phyloP scores from a whole-genome alignment of 2,797 vertebrate genomes.

The Crocodylus rhombifer region DNA sequence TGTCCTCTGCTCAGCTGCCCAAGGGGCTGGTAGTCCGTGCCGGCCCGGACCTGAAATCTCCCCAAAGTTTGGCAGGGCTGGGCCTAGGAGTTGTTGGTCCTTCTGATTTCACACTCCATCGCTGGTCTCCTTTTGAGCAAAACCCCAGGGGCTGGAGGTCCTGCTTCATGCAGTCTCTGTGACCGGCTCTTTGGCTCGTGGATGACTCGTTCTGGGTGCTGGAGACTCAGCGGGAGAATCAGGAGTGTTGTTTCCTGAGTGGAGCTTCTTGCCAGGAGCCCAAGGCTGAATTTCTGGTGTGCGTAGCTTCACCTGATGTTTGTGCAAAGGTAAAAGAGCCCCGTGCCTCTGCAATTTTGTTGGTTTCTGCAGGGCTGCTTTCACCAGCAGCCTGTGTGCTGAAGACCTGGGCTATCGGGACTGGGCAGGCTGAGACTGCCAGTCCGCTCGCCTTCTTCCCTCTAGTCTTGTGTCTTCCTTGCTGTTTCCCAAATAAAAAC shows the following conservation, averaged over 20 bases:
- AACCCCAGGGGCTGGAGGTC: too few species aligned
- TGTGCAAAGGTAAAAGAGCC: neutral
- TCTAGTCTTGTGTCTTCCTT: neutral
- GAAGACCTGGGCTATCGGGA: neutral
- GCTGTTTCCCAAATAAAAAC: neutral
- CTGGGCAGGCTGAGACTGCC: neutral
- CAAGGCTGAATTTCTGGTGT: fast-evolving
- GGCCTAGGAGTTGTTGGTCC: too few species aligned
- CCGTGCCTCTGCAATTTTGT: fast-evolving
- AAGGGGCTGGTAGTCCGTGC: too few species aligned
- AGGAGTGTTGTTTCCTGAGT: fast-evolving
- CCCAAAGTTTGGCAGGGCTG: too few species aligned
- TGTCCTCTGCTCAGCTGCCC: too few species aligned
- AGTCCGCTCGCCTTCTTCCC: neutral
- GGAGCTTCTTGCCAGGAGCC: neutral
- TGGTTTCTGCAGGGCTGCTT: neutral
- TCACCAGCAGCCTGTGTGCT: neutral
- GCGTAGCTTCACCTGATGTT: neutral
- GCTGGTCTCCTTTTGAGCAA: too few species aligned
- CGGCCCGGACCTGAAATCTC: too few species aligned
- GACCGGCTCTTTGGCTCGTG: too few species aligned
- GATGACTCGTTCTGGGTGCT: too few species aligned
- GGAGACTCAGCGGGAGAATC: neutral
- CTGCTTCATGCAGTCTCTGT: too few species aligned
- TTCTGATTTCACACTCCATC: too few species aligned